Evolutionary conservation across 2,113 vertebrate genomes (phyloP), one percentile per base, ranked within the genome.

Genomic region (Scomber japonicus): DNA sequence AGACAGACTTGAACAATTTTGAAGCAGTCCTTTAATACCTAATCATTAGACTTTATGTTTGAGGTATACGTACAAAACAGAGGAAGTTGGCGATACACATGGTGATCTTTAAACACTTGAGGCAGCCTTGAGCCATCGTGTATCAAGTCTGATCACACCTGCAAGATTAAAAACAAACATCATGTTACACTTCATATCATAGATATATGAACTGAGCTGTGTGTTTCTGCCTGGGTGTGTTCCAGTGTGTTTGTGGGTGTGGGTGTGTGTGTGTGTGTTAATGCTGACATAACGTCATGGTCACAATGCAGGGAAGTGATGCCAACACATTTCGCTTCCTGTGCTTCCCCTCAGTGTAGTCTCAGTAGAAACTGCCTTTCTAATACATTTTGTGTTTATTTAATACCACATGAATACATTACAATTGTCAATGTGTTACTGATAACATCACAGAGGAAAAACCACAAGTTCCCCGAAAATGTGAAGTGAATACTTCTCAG

Each of bases 21-120:
- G 35, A 35, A 35, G 7, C 7, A 2, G 35, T 40, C 35, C 35
- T 40, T 40, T 40, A 9, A 40, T 7, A 40, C 9, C 24, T 51
- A 27, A 65, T 31, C 12, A 17, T n/a, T 24, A 27, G 17, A 44
- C 14, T 24, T 44, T n/a, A 5, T 59, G 66, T 50, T 3, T n/a
- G 30, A 71, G 61, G 21, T 16, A 84, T 94, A 94, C 95, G 0
- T 95, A 96, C 95, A 86, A 95, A 96, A 63, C 91, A 95, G 10
- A 96, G 84, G 64, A 96, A 86, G 93, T 96, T 96, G 85, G 94
- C 89, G n/a, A 77, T 75, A 91, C 95, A 95, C 95, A 96, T 95
- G 71, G 91, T 95, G 91, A 93, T 89, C 84, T 96, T 95, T 12
- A 96, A 80, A 81, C 92, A 95, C 89, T 93, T 95, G 56, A 96